Percentiles rank a stretch among this genome's conserved stretches.
Evolutionary conservation across 2,797 vertebrate species (phyloP).

Genomic region (Valencia hispanica): DNA sequence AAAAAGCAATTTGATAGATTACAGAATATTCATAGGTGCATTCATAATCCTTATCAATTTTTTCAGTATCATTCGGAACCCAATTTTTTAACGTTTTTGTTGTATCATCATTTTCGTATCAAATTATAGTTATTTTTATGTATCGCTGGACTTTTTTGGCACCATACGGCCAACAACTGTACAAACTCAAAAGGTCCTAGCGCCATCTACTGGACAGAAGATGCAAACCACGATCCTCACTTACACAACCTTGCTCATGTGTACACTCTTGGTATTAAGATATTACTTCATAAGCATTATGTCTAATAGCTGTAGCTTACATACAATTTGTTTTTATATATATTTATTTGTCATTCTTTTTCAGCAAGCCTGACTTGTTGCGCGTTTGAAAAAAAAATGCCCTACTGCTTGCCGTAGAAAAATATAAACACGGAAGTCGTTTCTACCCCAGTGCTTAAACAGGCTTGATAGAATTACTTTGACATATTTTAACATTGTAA

Average conservation of each 20-base stretch:
- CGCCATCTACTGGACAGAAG: not conserved
- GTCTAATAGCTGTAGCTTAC: not conserved
- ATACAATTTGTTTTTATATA: too few species aligned
- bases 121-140: too few species aligned
- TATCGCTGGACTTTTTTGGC: not conserved
- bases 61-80: too few species aligned
- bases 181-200: not conserved
- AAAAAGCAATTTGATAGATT: not conserved
- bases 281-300: not conserved
- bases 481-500: not conserved
- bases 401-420: slow-evolving; percentile 65
- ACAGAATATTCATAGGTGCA: not conserved
- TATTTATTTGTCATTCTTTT: not conserved
- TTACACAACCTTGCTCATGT: not conserved
- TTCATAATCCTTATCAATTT: not conserved
- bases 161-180: not conserved
- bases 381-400: fast-evolving
- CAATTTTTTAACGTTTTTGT: too few species aligned
- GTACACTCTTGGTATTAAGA: not conserved
- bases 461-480: too few species aligned
- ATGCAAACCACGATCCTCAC: not conserved
- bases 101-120: too few species aligned
- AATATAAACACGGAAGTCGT: slow-evolving; percentile 73
- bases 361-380: not conserved
- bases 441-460: too few species aligned